phyloP scores from a whole-genome alignment of 2,797 vertebrate species.

The Dendrocincla tyrannina region DNA sequence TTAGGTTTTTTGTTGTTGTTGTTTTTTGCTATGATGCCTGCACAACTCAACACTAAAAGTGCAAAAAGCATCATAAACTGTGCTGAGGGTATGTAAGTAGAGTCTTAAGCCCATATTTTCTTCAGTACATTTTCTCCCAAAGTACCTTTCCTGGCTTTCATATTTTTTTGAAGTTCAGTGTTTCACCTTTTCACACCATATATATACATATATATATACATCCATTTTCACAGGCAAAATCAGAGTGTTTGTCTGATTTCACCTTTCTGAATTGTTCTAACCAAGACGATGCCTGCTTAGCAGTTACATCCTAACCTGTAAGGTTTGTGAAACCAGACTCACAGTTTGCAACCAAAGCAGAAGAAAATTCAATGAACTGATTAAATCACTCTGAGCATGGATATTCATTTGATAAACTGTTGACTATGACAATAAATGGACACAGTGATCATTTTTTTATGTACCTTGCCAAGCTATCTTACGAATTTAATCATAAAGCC shows the following conservation, averaged over 20 bases:
- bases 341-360: neutral
- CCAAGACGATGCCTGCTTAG: neutral
- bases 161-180: neutral
- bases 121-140: neutral
- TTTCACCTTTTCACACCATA: neutral
- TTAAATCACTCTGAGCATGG: neutral
- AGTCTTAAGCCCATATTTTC: neutral
- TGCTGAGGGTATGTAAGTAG: neutral
- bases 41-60: neutral
- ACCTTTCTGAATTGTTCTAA: neutral
- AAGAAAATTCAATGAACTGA: neutral
- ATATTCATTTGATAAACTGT: neutral
- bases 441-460: neutral
- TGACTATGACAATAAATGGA: neutral
- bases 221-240: neutral
- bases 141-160: neutral
- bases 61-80: neutral
- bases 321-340: neutral
- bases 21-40: neutral
- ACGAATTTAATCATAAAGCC: neutral
- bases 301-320: neutral
- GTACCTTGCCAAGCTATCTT: neutral
- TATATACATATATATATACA: neutral
- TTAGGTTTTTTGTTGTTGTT: too few relatives aligned
- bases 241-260: neutral